Base-by-base conservation (phyloP, 2,888 invertebrate genomes). In the Kuschelorhynchus macadamiae region DNA sequence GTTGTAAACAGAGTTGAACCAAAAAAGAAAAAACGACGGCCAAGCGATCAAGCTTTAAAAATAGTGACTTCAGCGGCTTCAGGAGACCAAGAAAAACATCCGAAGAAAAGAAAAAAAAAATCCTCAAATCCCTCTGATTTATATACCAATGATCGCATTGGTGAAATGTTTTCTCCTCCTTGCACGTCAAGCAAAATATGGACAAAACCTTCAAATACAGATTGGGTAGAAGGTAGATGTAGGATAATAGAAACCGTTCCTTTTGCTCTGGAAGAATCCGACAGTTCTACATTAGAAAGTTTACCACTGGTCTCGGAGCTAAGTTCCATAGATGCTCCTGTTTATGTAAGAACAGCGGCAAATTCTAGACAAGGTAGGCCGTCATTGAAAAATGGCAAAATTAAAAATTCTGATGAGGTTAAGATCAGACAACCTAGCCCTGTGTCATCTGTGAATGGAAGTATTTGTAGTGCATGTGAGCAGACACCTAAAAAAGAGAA, bases 11-110 rank as follows among this genome's bases (percentile, higher is more conserved):
- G 86, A 67, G 85, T 84, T 25, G 84, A 85, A 0, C 86, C 87
- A 0, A 86, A 86, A 9, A 87, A 90, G 56, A 87, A 87, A 73
- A 87, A 90, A 21, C 80, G 88, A 16, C 85, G 94, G 50, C 93
- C 93, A 0, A 94, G 93, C 77, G 93, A 93, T 76, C 91, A 91
- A 77, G 90, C 89, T 0, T 83, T 90, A 78, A 86, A 86, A 67
- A 88, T 89, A 66, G 85, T 77, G 3, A 30, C 60, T 3, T 74
- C 75, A 3, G 63, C 75, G 30, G 46, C 71, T 5, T 61, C 66
- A 16, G 71, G 74, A 2, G 75, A 74, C 18, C 63, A 67, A 18
- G 71, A 73, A 46, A 70, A 62, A 44, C 71, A 63, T 14, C 16
- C 46, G 4, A 70, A 63, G 14, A 72, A 72, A 20, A 39, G 61